These are phyloP conservation scores for Pasiphila rectangulata DNA, from an alignment of 2,888 invertebrate genomes.

Conservation along the genomic window DNA sequence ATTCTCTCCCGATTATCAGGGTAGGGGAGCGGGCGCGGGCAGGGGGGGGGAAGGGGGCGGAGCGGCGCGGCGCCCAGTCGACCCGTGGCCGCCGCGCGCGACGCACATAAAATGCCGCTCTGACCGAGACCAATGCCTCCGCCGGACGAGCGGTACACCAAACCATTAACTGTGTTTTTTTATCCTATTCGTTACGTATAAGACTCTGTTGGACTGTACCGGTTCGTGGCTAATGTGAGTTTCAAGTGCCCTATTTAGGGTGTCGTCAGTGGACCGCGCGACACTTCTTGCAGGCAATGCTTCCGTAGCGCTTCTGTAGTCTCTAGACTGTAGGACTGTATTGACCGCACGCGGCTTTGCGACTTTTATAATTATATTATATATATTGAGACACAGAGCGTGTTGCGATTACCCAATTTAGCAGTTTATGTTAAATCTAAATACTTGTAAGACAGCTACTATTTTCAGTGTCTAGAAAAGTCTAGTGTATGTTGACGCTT, in stretches of 20 bases:
- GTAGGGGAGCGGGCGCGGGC: slow-evolving; percentile 73
- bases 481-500: slow-evolving; percentile 45
- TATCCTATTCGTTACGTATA: slow-evolving; percentile 47
- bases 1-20: slow-evolving; percentile 76
- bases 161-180: slow-evolving; percentile 61
- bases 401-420: slow-evolving; percentile 34
- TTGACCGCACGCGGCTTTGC: slow-evolving; percentile 25
- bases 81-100: slow-evolving; percentile 51
- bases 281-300: slow-evolving; percentile 57
- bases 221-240: slow-evolving; percentile 76
- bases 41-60: slow-evolving; percentile 33
- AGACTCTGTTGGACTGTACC: slow-evolving; percentile 63
- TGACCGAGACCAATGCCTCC: slow-evolving; percentile 64
- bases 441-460: no score
- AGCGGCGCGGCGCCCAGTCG: slow-evolving; percentile 60
- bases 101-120: slow-evolving; percentile 51
- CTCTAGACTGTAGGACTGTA: slow-evolving; percentile 32
- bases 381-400: no score
- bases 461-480: slow-evolving; percentile 49
- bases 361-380: no score
- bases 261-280: slow-evolving; percentile 63
- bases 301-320: slow-evolving; percentile 44
- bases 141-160: slow-evolving; percentile 52
- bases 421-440: slow-evolving; percentile 40
- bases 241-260: slow-evolving; percentile 75